These are phyloP conservation scores for Hippasteria phrygiana DNA, from an alignment of 53 echinoderm and acorn worm species.

Conservation along the genomic window DNA sequence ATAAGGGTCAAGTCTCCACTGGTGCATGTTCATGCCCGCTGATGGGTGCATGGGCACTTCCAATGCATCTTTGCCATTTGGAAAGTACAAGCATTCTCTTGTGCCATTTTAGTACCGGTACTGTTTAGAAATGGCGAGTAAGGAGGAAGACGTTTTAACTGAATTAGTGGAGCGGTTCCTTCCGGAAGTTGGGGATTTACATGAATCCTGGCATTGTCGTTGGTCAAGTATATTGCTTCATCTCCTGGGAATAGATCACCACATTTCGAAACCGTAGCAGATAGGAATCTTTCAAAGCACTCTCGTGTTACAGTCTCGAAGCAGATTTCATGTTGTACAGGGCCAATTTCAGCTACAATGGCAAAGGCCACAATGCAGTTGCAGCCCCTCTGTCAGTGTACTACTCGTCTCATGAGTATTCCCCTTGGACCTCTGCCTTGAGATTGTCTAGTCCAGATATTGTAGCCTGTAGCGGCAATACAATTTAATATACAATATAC, in stretches of 20 bases:
- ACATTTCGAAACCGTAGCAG: background rate
- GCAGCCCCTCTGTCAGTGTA: background rate
- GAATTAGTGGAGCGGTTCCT: constrained; percentile 15
- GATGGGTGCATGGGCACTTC: constrained; percentile 31
- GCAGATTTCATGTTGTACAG: constrained; percentile 4
- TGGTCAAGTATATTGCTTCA: background rate
- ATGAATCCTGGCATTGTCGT: constrained; percentile 45
- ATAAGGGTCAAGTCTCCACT: constrained; percentile 46
- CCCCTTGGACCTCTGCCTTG: constrained; percentile 27
- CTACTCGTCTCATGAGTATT: background rate
- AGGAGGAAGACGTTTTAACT: no score
- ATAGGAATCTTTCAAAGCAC: constrained; percentile 48
- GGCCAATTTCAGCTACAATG: no score
- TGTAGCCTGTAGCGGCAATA: constrained; percentile 60
- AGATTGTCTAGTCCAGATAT: no score
- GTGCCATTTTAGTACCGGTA: constrained; percentile 36
- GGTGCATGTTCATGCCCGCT: constrained; percentile 45
- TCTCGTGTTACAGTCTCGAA: constrained; percentile 43
- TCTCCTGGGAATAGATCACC: constrained; percentile 3
- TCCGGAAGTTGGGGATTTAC: constrained; percentile 5
- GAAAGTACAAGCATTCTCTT: constrained; percentile 25
- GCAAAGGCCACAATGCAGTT: constrained; percentile 7
- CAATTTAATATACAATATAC: no score
- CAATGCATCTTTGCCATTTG: constrained; percentile 23
- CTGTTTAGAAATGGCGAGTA: constrained; percentile 44